Base-by-base conservation (phyloP, 2,888 invertebrate genomes). In the Hirtodrosophila trivittata region DNA sequence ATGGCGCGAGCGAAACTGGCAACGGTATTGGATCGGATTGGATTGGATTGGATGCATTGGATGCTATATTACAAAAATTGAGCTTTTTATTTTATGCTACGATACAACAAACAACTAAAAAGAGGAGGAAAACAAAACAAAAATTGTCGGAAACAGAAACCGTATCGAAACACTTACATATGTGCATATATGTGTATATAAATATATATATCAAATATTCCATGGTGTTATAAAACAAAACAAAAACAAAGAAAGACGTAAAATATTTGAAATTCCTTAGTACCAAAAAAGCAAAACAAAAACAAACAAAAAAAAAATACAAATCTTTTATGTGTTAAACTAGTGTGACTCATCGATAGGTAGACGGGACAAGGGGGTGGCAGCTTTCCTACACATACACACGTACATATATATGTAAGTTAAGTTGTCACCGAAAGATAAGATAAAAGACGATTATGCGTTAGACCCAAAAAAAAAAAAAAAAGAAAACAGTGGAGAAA, bases 231-330 rank as follows among this genome's bases (percentile, higher is more conserved):
- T 35, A 59, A 14, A 10, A 39, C 2, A 12, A 35, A 54, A 43
- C 10, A 42, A 28, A 39, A 56, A 47, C 38, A 41, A 54, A 58
- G 66, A 68, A 77, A 81, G 76, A 82, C 82, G 78, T 67, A 75
- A 81, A 65, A 38, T 62, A 66, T 81, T 75, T 75, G 43, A 82
- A 78, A 82, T 75, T 82, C 70, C 73, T 73, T 77, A 73, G 75
- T 77, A 78, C 78, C 71, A 77, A 66, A 62, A 74, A 56, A 28
- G n/a, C n/a, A 25, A 47, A 33, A 59, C 42, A 41, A 28, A 12
- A 46, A 21, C 32, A 47, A 47, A n/a, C 39, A 5, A 13, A 18
- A 46, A 10, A 54, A 32, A 35, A 16, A 55, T 49, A 18, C 43
- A 33, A 21, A 57, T 45, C 45, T 59, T 59, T 65, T 52, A 56